Percentiles rank a stretch among this genome's conserved stretches.
Conservation (phyloP, 2,888 invertebrate species). For the Schizotus pectinicornis region DNA sequence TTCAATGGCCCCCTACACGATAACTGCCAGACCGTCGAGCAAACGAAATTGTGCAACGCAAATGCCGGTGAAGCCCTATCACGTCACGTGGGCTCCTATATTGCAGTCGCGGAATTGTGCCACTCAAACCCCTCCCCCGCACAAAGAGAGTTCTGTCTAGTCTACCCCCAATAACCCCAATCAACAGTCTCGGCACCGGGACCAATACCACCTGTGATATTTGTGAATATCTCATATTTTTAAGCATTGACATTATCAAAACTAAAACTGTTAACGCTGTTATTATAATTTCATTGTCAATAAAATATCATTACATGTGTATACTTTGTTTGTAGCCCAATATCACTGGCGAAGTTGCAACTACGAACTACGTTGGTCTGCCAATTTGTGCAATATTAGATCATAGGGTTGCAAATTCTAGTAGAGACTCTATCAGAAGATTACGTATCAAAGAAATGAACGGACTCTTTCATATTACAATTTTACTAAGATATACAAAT, state of each 20-base stretch:
- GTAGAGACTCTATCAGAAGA: too few relatives aligned
- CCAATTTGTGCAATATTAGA: too few relatives aligned
- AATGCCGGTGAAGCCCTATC: slow-evolving; percentile 59
- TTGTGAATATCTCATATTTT: slow-evolving; percentile 59
- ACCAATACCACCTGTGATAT: slow-evolving; percentile 61
- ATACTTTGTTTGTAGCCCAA: slow-evolving; percentile 1
- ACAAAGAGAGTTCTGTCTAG: slow-evolving; percentile 60
- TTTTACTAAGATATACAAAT: too few relatives aligned
- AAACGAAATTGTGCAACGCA: slow-evolving; percentile 58
- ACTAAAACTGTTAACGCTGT: slow-evolving; percentile 53
- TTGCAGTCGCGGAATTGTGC: slow-evolving; percentile 57
- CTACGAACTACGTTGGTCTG: too few relatives aligned
- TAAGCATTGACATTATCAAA: slow-evolving; percentile 53
- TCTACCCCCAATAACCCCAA: slow-evolving; percentile 44
- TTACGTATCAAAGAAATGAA: too few relatives aligned
- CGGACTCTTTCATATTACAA: too few relatives aligned
- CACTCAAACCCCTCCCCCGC: slow-evolving; percentile 57
- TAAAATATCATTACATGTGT: slow-evolving; percentile 55
- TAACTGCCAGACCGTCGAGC: slow-evolving; percentile 55
- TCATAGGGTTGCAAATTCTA: too few relatives aligned
- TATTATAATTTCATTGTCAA: slow-evolving; percentile 59
- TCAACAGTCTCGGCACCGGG: slow-evolving; percentile 57
- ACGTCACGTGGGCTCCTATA: slow-evolving; percentile 59
- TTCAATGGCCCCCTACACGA: slow-evolving; percentile 54
- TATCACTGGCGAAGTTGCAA: too few relatives aligned